These are phyloP conservation scores for Rotaria macrura DNA, from an alignment of 2,888 invertebrate genomes.

Conservation along the genomic window DNA sequence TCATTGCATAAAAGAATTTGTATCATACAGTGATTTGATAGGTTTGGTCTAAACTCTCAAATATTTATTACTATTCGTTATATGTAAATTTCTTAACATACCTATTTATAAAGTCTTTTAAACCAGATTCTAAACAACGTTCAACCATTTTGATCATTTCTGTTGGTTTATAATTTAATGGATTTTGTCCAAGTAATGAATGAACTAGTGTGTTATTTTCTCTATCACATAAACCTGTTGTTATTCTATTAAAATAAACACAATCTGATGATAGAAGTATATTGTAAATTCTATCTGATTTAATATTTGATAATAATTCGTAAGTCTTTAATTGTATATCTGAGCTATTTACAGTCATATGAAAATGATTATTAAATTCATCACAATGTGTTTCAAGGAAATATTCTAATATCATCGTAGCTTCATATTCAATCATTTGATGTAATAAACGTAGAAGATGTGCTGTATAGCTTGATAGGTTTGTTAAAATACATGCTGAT, in stretches of 20 bases:
- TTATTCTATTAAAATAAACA: neutral
- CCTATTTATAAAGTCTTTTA: conserved; percentile 15
- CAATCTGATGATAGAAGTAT: neutral
- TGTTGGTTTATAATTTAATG: neutral
- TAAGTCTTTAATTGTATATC: neutral
- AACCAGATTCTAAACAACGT: neutral
- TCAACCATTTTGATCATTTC: conserved; percentile 2
- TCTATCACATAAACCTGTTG: conserved; percentile 7
- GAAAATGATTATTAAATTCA: conserved; percentile 5
- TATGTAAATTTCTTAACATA: neutral
- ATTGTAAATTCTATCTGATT: conserved; percentile 9
- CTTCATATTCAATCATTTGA: conserved; percentile 13
- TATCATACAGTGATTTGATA: conserved; percentile 13
- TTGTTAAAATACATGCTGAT: no score
- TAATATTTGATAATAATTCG: neutral
- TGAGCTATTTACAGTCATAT: neutral
- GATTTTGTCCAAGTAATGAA: conserved; percentile 8
- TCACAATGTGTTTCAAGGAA: neutral
- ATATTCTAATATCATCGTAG: neutral
- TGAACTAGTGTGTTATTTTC: conserved; percentile 13
- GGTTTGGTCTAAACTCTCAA: neutral
- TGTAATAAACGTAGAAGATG: conserved; percentile 5
- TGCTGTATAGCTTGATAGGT: neutral
- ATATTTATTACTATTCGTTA: no score
- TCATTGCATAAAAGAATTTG: neutral